Base-by-base conservation (phyloP, 2,888 invertebrate species). In the Rosalia funebris region DNA sequence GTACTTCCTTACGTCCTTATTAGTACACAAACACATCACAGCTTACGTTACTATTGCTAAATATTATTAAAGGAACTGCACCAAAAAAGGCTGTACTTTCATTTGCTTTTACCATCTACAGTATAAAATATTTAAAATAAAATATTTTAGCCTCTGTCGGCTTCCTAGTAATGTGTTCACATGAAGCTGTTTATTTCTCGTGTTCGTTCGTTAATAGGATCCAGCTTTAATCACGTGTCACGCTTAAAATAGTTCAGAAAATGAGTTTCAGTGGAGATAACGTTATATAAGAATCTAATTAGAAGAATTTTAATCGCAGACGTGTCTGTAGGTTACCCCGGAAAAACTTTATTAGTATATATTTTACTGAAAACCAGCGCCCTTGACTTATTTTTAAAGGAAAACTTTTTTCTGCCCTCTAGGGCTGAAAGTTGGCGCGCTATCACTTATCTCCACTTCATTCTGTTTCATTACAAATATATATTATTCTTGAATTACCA, bases 51-150 rank as follows among this genome's bases (percentile, higher is more conserved):
- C 42, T 42, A 4, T 20, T 19, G 10, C 19, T 20, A 20, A n/a
- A 42, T 42, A 42, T 11, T 42, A n/a, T n/a, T 48, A 47, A 16
- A 31, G n/a, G n/a, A 16, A 12, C 9, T 14, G 2, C 4, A n/a
- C 37, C 48, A 17, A 48, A 48, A 19, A 34, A 36, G 48, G 48
- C 31, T 3, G 2, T 34, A 5, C 5, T 11, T 48, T 37, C 36
- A 48, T 48, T 37, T n/a, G 34, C 34, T n/a, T 34, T 37, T 16
- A 34, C 48, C 48, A n/a, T 48, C 19, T n/a, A 5, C 32, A 32
- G 7, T 15, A 11, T 17, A 11, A 42, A 16, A 41, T 10, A 41
- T 41, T 41, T 41, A 2, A 11, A 11, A 20, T 19, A 19, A 4
- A 42, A 42, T 9, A n/a, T 7, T n/a, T 34, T 3, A 34, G 5